Base-by-base conservation (phyloP, 1,140 invertebrate genomes). In the Caenorhabditis briggsae region DNA sequence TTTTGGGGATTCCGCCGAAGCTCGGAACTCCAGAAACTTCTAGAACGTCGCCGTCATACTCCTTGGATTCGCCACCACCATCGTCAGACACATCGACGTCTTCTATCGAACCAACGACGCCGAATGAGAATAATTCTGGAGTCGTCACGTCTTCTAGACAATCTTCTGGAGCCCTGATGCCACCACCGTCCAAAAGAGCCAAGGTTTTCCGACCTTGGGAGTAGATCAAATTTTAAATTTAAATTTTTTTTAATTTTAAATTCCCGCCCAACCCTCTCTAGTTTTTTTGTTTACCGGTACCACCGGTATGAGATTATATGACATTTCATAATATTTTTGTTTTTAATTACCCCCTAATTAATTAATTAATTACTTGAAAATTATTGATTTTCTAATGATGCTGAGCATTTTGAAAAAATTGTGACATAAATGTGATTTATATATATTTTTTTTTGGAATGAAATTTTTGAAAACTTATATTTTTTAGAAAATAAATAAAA, bases 151-250 rank as follows among this genome's bases (percentile, higher is more conserved):
- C n/a, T 50, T 5, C 14, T 20, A 78, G 16, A 18, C 41, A 46
- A 61, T 9, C n/a, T 53, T 14, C 50, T 16, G 50, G 11, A 53
- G 50, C 9, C 12, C 2, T 11, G 23, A 78, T 12, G 43, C 11
- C n/a, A 20, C 20, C 59, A 20, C 14, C 11, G 59, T 20, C 41
- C 6, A 70, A n/a, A 70, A 70, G 16, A 2, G 18, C 5, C 25
- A 65, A 65, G 23, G 11, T 78, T 9, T 78, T 78, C 70, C 16
- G 70, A 23, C 70, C 70, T 50, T 78, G 70, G 70, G 70, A 78
- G 23, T 78, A 78, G 50, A 7, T 14, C 16, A 53, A 53, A 23
- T 78, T 41, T 8, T 1, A 16, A 14, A 16, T 59, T 59, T 20
- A 20, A 59, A n/a, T 59, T 59, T 8, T n/a, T 59, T 59, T 20